Conservation (phyloP, 2,113 vertebrate genomes). For the Microcebus griseorufus region DNA sequence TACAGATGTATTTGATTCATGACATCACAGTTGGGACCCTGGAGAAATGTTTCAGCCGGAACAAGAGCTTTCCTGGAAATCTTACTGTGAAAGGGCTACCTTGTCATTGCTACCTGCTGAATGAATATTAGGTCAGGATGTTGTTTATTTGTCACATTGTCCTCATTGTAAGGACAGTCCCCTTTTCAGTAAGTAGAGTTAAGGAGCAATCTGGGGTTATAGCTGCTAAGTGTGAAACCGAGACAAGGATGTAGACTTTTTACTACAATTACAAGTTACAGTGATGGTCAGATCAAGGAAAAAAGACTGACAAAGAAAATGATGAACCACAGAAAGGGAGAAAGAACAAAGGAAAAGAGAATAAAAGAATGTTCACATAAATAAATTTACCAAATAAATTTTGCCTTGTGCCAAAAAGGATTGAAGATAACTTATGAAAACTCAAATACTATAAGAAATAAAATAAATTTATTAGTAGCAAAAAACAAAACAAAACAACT, state of each 20-base stretch:
- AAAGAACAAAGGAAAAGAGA: background rate
- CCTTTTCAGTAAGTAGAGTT: background rate
- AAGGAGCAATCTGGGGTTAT: background rate
- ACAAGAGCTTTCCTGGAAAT: conserved; percentile 6
- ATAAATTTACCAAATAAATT: conserved; percentile 3
- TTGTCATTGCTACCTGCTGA: background rate
- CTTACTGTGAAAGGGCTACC: background rate
- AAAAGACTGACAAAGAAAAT: background rate
- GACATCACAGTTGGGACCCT: background rate
- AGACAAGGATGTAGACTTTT: background rate
- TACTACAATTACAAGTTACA: background rate
- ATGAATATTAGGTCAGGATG: background rate
- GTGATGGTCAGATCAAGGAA: background rate
- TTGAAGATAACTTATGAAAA: background rate
- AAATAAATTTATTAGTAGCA: background rate
- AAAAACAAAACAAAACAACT: background rate
- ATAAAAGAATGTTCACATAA: background rate
- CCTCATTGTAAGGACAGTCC: background rate
- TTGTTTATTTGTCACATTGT: conserved; percentile 1
- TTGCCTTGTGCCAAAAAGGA: background rate
- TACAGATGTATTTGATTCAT: background rate
- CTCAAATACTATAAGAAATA: background rate
- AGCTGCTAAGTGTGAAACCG: background rate
- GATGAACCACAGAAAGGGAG: background rate
- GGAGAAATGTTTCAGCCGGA: background rate